Evolutionary conservation across 2,888 invertebrate species (phyloP).

Genomic region (Meiosimyza platycephala): DNA sequence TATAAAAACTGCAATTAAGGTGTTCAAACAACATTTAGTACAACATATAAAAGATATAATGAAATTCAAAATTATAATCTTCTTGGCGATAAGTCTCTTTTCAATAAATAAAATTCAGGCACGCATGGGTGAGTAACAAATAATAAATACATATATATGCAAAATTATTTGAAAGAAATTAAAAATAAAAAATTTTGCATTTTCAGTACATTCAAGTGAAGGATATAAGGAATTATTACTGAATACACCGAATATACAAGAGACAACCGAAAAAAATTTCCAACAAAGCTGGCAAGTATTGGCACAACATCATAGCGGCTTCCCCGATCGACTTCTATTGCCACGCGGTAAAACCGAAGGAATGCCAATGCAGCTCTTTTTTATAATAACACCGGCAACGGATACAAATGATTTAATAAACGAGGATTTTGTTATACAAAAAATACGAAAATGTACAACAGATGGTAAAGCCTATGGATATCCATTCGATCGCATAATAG

Average conservation of each 20-base stretch:
- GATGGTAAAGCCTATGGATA: conserved; percentile 19
- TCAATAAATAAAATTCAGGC: not conserved
- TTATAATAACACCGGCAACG: not conserved
- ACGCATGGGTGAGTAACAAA: not conserved
- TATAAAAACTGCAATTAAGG: not conserved
- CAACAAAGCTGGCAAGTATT: not conserved
- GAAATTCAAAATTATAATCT: not conserved
- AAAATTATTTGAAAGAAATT: too few species aligned
- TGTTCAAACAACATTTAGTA: too few species aligned
- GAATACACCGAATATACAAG: not conserved
- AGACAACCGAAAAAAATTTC: not conserved
- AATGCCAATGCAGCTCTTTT: conserved; percentile 16
- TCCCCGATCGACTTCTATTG: conserved; percentile 13
- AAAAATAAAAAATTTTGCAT: too few species aligned
- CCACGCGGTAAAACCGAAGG: conserved; percentile 13
- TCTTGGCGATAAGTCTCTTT: not conserved
- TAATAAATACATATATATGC: too few species aligned
- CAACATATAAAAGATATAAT: not conserved
- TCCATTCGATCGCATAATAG: conserved; percentile 10
- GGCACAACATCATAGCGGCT: not conserved
- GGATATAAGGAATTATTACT: not conserved
- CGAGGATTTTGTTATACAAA: not conserved
- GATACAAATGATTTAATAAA: not conserved
- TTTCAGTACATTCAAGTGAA: too few species aligned
- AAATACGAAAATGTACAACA: not conserved